Base-by-base conservation (phyloP, 2,797 vertebrate genomes). In the Melanotaenia trifasciata region DNA sequence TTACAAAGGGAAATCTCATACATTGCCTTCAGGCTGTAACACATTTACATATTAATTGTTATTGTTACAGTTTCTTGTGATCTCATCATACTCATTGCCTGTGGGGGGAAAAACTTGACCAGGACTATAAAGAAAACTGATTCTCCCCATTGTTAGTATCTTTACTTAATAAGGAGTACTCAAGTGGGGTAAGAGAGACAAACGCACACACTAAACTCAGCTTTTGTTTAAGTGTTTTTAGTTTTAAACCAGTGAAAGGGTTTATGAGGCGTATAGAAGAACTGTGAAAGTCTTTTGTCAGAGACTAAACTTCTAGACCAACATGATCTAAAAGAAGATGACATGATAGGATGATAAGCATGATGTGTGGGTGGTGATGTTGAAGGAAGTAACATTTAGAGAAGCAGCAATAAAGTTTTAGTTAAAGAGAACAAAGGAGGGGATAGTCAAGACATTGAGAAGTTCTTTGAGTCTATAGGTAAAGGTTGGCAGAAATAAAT, bases 221-320 rank as follows among this genome's bases (percentile, higher is more conserved):
- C 53, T 78, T 59, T 66, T 61, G 38, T 36, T 72, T 8, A 83
- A 79, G 79, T 69, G 74, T 79, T 86, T 68, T 28, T 26, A 30
- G 58, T 30, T 54, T n/a, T 67, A 33, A 45, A 60, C 28, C 22
- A 65, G 70, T 70, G 51, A 68, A 74, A 72, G 30, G 64, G 35
- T 64, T 50, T 10, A 18, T 50, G 36, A n/a, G 47, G 16, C 16
- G 11, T 30, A 57, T 14, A 11, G 24, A 64, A 20, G 64, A 84
- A 85, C 75, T 71, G 51, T 77, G 38, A 69, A 62, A 57, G 63
- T 66, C 62, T 74, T 76, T 79, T 80, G 60, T 67, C 40, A 33
- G 70, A 80, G 84, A 84, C 72, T 65, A 36, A 12, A 20, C 67
- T 80, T 53, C 76, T 28, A 67, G 76, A 65, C 54, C 70, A 71